Percentiles rank a stretch among this genome's conserved stretches.
Conservation (phyloP, 23 tunicate genomes). For the Phallusia fumigata region DNA sequence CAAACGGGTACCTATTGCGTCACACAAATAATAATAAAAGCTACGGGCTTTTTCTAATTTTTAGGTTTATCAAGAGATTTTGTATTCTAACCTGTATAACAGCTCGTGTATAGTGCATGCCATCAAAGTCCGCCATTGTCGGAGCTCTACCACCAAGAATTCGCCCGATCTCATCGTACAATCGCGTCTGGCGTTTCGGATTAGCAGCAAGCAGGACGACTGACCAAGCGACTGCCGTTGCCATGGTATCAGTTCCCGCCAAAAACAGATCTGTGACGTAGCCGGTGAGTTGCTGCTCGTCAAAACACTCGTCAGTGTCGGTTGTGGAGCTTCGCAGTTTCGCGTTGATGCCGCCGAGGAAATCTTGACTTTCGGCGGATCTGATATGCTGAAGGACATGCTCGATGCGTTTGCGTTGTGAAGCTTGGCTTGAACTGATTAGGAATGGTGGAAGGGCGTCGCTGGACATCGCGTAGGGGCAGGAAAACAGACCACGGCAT, state of each 20-base stretch:
- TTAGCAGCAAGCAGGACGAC: conserved; percentile 16
- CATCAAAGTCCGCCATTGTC: conserved; percentile 4
- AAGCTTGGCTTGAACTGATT: neutral
- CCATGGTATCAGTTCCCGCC: conserved; percentile 45
- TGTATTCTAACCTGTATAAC: neutral
- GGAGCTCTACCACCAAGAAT: conserved; percentile 1
- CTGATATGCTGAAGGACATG: neutral
- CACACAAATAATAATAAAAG: no score
- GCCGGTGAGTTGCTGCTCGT: conserved; percentile 2
- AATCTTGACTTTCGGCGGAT: neutral
- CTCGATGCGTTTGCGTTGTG: neutral
- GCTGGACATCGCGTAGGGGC: neutral
- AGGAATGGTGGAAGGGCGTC: neutral
- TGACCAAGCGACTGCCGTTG: conserved; percentile 30
- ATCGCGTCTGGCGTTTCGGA: neutral
- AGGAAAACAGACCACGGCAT: neutral
- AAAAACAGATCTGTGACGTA: conserved; percentile 23
- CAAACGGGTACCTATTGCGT: no score
- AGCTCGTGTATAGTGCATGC: conserved; percentile 29
- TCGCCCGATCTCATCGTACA: conserved; percentile 8
- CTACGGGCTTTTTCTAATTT: no score
- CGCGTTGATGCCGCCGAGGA: neutral
- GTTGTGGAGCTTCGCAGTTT: neutral
- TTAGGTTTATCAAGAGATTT: no score
- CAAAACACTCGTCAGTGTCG: neutral